These are phyloP conservation scores for Siphamia tubifer DNA, from an alignment of 2,113 vertebrate genomes.

Conservation along the genomic window DNA sequence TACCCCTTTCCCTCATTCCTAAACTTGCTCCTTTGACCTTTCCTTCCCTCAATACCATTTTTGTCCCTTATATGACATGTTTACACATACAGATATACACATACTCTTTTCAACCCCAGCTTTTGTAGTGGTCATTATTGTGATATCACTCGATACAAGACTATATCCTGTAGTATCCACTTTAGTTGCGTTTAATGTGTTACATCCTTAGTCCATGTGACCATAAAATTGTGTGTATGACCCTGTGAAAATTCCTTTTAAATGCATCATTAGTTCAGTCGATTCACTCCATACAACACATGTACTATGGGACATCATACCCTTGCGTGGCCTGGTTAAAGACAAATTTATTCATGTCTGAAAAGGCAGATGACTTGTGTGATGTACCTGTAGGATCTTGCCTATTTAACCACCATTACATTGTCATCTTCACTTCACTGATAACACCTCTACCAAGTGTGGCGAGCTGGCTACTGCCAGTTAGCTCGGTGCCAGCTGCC, in stretches of 20 bases:
- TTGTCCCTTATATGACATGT: neutral
- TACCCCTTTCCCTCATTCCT: neutral
- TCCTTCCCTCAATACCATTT: neutral
- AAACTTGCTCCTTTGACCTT: neutral
- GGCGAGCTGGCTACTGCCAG: too few relatives aligned
- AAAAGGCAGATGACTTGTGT: too few relatives aligned
- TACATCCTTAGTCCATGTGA: neutral
- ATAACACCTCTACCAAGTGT: too few relatives aligned
- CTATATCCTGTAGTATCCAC: neutral
- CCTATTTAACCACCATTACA: too few relatives aligned
- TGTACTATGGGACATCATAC: too few relatives aligned
- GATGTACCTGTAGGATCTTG: too few relatives aligned
- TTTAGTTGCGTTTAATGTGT: neutral
- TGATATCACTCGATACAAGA: neutral
- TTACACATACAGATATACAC: neutral
- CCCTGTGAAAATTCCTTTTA: conserved; percentile 46
- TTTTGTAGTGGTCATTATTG: neutral
- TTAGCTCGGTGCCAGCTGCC: too few relatives aligned
- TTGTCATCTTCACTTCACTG: too few relatives aligned
- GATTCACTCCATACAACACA: too few relatives aligned
- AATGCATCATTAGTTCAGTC: conserved; percentile 9
- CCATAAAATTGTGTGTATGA: conserved; percentile 15
- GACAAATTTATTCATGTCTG: too few relatives aligned
- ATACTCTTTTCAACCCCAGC: too few relatives aligned
- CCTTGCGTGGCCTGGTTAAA: too few relatives aligned